Conservation (phyloP, 2,888 invertebrate species). For the Oscheius sp. region DNA sequence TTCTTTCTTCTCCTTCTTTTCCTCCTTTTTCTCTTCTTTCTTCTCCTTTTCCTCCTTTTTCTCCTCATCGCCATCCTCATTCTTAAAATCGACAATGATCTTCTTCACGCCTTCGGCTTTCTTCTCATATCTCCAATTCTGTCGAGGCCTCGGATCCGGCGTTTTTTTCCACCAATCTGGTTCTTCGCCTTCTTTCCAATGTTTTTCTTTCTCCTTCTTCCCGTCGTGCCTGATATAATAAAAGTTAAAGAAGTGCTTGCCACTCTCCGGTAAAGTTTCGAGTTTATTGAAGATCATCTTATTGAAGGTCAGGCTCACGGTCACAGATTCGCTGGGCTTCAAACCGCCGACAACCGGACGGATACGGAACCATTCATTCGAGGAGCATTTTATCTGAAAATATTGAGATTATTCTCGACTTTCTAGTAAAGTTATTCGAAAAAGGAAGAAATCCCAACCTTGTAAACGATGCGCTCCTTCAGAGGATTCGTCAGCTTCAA, state of each 20-base stretch:
- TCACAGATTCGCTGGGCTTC: conserved; percentile 38
- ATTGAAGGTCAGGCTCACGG: conserved; percentile 44
- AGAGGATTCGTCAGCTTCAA: conserved; percentile 57
- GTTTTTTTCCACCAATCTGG: conserved; percentile 7
- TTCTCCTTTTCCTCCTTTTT: conserved; percentile 23
- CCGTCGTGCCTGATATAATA: no score
- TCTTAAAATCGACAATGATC: conserved; percentile 56
- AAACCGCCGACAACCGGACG: conserved; percentile 58
- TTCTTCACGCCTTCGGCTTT: conserved; percentile 53
- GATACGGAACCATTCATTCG: conserved; percentile 65
- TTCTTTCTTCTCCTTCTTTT: conserved; percentile 28
- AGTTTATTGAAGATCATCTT: no score
- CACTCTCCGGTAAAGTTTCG: conserved; percentile 61
- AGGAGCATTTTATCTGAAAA: conserved; percentile 60
- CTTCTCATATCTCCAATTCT: conserved; percentile 47
- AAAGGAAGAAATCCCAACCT: no score
- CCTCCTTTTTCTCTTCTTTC: conserved; percentile 16
- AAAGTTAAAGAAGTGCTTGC: conserved; percentile 66
- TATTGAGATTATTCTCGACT: background rate
- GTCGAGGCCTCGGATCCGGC: no score
- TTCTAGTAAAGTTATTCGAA: background rate
- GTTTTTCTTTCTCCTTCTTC: no score
- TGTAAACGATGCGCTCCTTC: conserved; percentile 51
- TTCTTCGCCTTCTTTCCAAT: conserved; percentile 4
- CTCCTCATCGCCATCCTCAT: conserved; percentile 36